Evolutionary conservation across 30 jellyfish, hydroid and myxozoan genomes (phyloP), one percentile per base, ranked within the genome.

Genomic region (Hydractinia symbiolongicarpus): DNA sequence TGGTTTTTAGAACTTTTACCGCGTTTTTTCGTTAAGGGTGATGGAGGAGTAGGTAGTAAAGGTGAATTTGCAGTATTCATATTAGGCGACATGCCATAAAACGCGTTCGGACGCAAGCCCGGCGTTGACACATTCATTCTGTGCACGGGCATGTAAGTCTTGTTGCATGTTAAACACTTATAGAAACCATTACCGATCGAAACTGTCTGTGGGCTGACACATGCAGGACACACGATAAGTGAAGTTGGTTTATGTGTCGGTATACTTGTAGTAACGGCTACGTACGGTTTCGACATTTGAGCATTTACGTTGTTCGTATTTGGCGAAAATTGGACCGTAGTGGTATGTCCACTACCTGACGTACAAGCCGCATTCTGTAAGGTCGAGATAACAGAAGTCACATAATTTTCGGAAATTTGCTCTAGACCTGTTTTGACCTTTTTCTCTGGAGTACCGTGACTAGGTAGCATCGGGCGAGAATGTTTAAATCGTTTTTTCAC

Each of bases 401-500:
- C 69, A 58, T 58, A 58, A 58, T 16, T 58, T 58, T 58, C 69
- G 19, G 16, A 11, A 58, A 58, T 13, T 58, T 58, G 69, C 17
- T 58, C 16, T 16, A 58, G 3, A 58, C 16, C 69, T 11, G 16
- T 58, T 58, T 58, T 58, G 69, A 58, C 15, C 69, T 58, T 58
- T 58, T 58, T 58, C 15, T 58, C 56, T 6, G 15, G 15, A 7
- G 81, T 13, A 0, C 13, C 56, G n/a, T 76, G 84, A 50, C 77
- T 55, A 7, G 40, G 30, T 14, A 76, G 30, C 9, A 76, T 9
- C 16, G 84, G 84, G 9, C 84, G 77, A 5, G 84, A 11, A 19
- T 76, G 84, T 49, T 49, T 49, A 16, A 76, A 76, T 19, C 84
- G 75, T 8, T 76, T 53, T 76, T 76, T 76, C 9, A 76, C 78